phyloP scores from a whole-genome alignment of 2,797 vertebrate species.

The Lagodon rhomboides region DNA sequence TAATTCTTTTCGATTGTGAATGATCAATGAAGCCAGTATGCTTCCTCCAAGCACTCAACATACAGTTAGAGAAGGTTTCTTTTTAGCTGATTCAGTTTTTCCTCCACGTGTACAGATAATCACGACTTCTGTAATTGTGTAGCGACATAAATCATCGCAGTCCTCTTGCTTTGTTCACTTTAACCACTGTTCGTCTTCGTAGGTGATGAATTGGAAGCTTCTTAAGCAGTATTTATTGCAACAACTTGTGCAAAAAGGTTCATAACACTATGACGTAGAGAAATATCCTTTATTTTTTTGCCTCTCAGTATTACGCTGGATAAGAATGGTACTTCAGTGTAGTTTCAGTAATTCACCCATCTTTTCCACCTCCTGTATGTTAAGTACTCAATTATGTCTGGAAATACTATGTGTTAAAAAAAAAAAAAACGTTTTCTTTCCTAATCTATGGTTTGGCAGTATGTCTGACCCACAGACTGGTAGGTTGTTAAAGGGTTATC shows the following conservation, averaged over 20 bases:
- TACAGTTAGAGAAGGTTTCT: constrained; percentile 21
- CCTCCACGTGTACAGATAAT: constrained; percentile 57
- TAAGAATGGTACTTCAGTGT: constrained; percentile 45
- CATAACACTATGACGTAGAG: constrained; percentile 80
- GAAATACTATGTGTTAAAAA: constrained; percentile 31
- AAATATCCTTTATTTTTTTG: constrained; percentile 56
- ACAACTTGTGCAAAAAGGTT: constrained; percentile 56
- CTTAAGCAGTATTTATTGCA: constrained; percentile 77
- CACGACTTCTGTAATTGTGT: constrained; percentile 57
- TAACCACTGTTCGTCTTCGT: constrained; percentile 64
- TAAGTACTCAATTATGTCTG: constrained; percentile 37
- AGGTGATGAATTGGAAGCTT: constrained; percentile 57
- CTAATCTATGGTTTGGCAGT: constrained; percentile 15
- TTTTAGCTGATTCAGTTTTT: constrained; percentile 50
- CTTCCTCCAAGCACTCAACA: constrained; percentile 31
- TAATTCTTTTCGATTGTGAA: constrained; percentile 30
- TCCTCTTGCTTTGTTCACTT: constrained; percentile 61
- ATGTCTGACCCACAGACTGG: constrained; percentile 32
- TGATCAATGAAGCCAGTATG: constrained; percentile 48
- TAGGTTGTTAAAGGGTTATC: constrained; percentile 26
- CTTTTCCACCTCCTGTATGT: constrained; percentile 23
- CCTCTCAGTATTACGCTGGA: constrained; percentile 66
- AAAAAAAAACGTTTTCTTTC: constrained; percentile 17
- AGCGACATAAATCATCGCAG: constrained; percentile 55
- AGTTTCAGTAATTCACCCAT: constrained; percentile 16